Evolutionary conservation across 2,113 vertebrate genomes (phyloP).

Genomic region (Mirounga angustirostris): DNA sequence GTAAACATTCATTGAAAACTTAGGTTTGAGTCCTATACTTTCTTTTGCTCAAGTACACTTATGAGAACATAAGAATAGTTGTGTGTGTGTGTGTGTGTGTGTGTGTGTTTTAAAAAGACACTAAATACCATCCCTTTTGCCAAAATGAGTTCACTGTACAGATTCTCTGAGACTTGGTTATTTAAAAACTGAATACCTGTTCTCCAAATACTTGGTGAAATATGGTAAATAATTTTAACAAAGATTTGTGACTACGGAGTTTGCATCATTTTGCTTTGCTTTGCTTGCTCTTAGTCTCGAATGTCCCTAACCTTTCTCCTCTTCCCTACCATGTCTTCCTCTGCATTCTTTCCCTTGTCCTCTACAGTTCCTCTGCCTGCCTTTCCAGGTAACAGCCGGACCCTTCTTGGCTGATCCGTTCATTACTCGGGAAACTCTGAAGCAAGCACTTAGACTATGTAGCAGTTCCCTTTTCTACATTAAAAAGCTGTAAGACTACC

Average conservation of each 20-base stretch:
- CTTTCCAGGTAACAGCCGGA: background rate
- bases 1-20: background rate
- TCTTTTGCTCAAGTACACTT: background rate
- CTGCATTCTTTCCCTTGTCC: background rate
- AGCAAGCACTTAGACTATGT: background rate
- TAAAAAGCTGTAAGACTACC: background rate
- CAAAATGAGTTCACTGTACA: background rate
- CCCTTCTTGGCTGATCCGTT: background rate
- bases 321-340: background rate
- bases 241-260: background rate
- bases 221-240: background rate
- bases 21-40: background rate
- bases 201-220: background rate
- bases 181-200: background rate
- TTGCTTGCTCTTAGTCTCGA: background rate
- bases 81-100: background rate
- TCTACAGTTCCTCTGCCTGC: background rate
- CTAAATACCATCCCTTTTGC: background rate
- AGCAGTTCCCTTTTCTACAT: background rate
- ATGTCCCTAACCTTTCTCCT: background rate
- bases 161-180: background rate
- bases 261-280: background rate
- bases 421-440: background rate
- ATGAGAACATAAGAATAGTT: background rate
- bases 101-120: background rate